Evolutionary conservation across 1,140 invertebrate species (phyloP), one percentile per base, ranked within the genome.

Genomic region (Chlorops oryzae): DNA sequence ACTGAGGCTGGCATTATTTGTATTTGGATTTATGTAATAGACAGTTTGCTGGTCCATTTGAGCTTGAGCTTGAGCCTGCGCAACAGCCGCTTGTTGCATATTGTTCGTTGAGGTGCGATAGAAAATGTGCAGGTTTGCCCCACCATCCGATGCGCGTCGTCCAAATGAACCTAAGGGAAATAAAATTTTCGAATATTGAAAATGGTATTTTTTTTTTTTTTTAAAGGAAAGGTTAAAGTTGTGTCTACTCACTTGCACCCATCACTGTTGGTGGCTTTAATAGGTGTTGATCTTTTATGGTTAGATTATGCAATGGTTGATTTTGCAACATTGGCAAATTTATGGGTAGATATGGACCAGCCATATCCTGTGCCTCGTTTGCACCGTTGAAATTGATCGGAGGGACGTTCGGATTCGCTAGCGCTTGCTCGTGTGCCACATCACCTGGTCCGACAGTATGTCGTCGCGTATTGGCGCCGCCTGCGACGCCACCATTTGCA

Each of bases 361-460:
- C 41, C 10, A 54, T 46, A 53, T 63, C 57, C 9, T 52, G 50
- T 35, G 54, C 55, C 23, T 67, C 62, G 3, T 60, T 59, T n/a
- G 61, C 37, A 34, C 59, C 61, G 54, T 72, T 72, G 21, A 72
- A 72, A 40, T 71, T 65, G 9, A 71, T 65, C 32, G 67, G 60
- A 24, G 57, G 54, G 20, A 65, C 63, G 24, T 70, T 51, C 0
- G 68, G 62, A 63, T 72, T 72, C 39, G 61, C 69, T 42, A 72
- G 45, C 4, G 80, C 80, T 63, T 81, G 86, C 54, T 90, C 84
- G 61, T 90, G 87, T 1, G 85, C 78, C 39, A 87, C 82, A 75
- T 94, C 89, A 5, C 90, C 90, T 6, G 92, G 92, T 3, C 93
- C 92, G 13, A 96, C 91, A 0, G 93, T 96, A 67, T 96, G 92